A percentile compares a stretch with the other conserved stretches of the same genome.
phyloP scores from a whole-genome alignment of 2,113 vertebrate species.

The Corythornis madagascariensis region DNA sequence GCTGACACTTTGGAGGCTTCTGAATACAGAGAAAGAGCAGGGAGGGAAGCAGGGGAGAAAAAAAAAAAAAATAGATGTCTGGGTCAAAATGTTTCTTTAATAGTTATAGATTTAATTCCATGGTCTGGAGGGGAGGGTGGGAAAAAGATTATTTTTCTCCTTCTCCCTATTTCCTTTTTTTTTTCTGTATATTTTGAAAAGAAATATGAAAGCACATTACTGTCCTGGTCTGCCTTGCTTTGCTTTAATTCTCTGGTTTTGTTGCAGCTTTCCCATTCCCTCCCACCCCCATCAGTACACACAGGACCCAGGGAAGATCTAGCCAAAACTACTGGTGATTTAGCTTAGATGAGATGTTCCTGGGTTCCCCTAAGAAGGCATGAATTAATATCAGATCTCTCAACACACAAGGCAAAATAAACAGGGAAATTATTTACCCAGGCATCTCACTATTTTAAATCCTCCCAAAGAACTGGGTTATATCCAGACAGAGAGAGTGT shows the following conservation, averaged over 20 bases:
- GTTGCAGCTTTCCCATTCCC: neutral
- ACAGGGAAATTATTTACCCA: neutral
- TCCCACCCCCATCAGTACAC: neutral
- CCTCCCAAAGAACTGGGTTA: neutral
- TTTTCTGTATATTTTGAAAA: no score
- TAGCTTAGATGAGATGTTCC: neutral
- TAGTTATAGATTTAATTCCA: constrained; percentile 55
- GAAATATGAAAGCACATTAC: constrained; percentile 1
- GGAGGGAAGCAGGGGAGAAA: neutral
- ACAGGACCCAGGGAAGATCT: neutral
- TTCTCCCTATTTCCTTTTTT: neutral
- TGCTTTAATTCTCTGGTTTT: neutral
- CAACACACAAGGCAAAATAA: constrained; percentile 28
- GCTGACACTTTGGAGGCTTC: constrained; percentile 58
- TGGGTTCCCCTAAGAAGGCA: constrained; percentile 15
- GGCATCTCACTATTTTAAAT: neutral
- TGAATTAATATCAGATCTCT: constrained; percentile 44
- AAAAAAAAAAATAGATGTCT: constrained; percentile 50
- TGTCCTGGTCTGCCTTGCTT: neutral
- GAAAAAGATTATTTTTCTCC: neutral
- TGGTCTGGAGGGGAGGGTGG: neutral
- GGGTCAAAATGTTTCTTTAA: constrained; percentile 65
- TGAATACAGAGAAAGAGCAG: constrained; percentile 42
- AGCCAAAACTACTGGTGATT: neutral
- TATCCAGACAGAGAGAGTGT: neutral